Percentiles rank a stretch among this genome's conserved stretches.
Conservation (phyloP, 2,113 vertebrate genomes). For the Prinia subflava region DNA sequence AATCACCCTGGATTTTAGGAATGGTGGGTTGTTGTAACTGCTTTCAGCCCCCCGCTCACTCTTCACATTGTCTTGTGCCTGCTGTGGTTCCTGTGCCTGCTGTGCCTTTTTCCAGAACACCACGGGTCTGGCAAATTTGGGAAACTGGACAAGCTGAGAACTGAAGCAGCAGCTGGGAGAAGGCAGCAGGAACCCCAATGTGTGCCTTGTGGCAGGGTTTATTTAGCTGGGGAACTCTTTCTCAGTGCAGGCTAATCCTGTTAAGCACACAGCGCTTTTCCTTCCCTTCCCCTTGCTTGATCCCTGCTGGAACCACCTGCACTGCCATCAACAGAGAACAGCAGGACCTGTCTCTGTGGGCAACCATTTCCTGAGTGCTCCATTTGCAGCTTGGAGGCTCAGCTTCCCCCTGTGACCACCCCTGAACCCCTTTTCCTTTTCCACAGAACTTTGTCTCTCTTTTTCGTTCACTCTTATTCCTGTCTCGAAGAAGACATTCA, state of each 20-base stretch:
- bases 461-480: not conserved
- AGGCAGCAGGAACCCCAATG: accelerated
- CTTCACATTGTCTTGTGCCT: not conserved
- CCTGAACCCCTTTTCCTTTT: accelerated
- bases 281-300: not conserved
- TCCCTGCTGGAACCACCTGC: not conserved
- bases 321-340: accelerated
- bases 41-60: not conserved
- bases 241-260: not conserved
- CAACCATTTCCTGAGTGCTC: not conserved
- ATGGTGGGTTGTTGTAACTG: not conserved
- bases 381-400: not conserved
- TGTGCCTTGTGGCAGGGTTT: not conserved
- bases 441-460: not conserved
- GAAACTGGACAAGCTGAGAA: not conserved
- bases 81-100: not conserved
- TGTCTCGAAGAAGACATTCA: not conserved
- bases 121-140: not conserved
- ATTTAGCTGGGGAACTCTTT: not conserved
- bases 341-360: not conserved
- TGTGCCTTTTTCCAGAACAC: not conserved
- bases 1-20: not conserved
- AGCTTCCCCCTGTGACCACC: not conserved
- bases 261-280: not conserved
- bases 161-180: not conserved